Percentiles rank a stretch among this genome's conserved stretches.
Evolutionary conservation across 2,113 vertebrate genomes (phyloP).

Genomic region (Ginglymostoma cirratum): DNA sequence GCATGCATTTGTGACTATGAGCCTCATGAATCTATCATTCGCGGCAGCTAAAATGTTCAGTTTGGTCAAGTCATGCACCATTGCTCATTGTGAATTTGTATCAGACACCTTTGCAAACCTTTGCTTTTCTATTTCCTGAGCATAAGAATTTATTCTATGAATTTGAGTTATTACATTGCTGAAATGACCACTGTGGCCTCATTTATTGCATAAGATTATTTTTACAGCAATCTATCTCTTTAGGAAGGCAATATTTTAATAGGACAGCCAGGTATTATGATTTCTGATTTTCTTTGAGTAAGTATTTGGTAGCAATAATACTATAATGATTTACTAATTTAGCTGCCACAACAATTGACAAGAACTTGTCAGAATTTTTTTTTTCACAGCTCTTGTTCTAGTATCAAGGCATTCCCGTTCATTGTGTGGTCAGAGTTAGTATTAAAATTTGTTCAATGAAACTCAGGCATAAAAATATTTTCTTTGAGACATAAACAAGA

Average conservation of each 20-base stretch:
- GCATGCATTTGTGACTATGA: slow-evolving; percentile 41
- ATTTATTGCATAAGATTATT: slow-evolving; percentile 41
- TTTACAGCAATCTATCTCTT: slow-evolving; percentile 52
- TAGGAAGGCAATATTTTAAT: slow-evolving; percentile 47
- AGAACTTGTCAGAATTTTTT: too few species aligned
- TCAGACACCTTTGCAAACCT: slow-evolving; percentile 56
- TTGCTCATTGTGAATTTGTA: slow-evolving; percentile 56
- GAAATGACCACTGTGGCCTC: slow-evolving; percentile 50
- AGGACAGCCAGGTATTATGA: slow-evolving; percentile 34
- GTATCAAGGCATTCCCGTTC: not conserved
- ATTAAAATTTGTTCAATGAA: not conserved
- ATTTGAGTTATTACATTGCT: slow-evolving; percentile 53
- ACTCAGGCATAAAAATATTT: not conserved
- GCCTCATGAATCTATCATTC: slow-evolving; percentile 47
- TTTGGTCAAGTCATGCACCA: slow-evolving; percentile 44
- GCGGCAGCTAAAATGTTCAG: slow-evolving; percentile 48
- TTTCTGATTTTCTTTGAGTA: not conserved
- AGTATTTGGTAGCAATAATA: not conserved
- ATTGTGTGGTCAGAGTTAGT: not conserved
- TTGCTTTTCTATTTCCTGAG: slow-evolving; percentile 56
- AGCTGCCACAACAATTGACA: too few species aligned
- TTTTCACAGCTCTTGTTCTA: not conserved
- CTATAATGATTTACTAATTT: not conserved
- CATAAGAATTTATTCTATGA: slow-evolving; percentile 50
- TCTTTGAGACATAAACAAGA: not conserved